Base-by-base conservation (phyloP, 2,797 vertebrate species). In the Psittacula derbiana region DNA sequence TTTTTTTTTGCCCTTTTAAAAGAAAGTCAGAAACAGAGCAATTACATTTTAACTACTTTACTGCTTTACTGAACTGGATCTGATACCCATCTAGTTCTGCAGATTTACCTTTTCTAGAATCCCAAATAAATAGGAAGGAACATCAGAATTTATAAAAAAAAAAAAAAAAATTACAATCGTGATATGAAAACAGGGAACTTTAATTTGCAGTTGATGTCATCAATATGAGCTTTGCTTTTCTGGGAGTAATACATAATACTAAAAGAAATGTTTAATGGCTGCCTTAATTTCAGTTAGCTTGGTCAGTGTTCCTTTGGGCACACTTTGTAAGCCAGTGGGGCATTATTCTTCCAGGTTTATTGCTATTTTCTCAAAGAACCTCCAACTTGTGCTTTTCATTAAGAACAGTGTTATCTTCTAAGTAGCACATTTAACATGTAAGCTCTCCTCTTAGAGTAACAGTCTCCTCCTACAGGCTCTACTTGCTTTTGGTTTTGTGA, bases 201-300 rank as follows among this genome's bases (percentile, higher is more conserved):
- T 90, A 75, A 91, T 96, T 95, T 96, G 52, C 43, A 79, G 61
- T 27, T 80, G 38, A 86, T 82, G 61, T 67, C 52, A 95, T 67
- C 6, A 12, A 78, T 92, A 85, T 69, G 88, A 92, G 81, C 61
- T 85, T 80, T 95, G 69, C 93, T 96, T 96, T 75, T 86, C 47
- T 84, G 81, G 64, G 70, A 96, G 16, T 81, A 95, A 86, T 87
- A 84, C 27, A 94, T 93, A 96, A 91, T 62, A 43, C 27, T 60
- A 40, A 46, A 88, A 89, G 81, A 92, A 58, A 67, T 62, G 31
- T 89, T 71, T 80, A 80, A 92, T 66, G n/a, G 27, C 19, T 44
- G 16, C 28, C 50, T 95, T 95, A 70, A 95, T 94, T 94, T 91
- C 67, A 74, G 61, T 91, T 95, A 87, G 44, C 36, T 74, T 95